Evolutionary conservation across 1,140 invertebrate species (phyloP), one percentile per base, ranked within the genome.

Genomic region (Hydropsyche tenuis): DNA sequence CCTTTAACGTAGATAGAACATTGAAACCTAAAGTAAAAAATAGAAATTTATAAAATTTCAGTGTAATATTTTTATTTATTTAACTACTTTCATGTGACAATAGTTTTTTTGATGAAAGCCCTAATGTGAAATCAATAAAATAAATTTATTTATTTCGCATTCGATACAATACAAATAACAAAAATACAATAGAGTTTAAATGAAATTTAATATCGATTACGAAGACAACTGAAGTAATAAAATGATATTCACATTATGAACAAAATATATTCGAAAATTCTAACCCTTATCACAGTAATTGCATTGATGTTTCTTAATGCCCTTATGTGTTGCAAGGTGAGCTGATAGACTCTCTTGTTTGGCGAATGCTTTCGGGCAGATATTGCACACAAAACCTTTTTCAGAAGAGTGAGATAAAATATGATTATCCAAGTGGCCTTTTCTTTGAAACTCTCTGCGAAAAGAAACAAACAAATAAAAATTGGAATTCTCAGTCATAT

Each of bases 251-350:
- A n/a, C 20, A 63, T 23, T 23, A 16, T 56, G 22, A 56, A 23
- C 30, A 56, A 23, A 56, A 22, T n/a, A n/a, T n/a, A n/a, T n/a
- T n/a, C n/a, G n/a, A n/a, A 56, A 56, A 16, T 9, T 2, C 56
- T 73, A 77, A 83, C 82, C 82, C 78, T 90, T 90, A 43, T 85
- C 84, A 74, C 89, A 90, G 11, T 86, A 79, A 6, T 82, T 80
- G 78, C 89, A 90, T 20, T 85, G 82, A 77, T 89, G 87, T 37
- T 87, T 86, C 25, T 87, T 85, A 51, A 85, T 84, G 0, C 84
- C 80, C 70, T 84, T 85, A 76, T 89, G 87, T 11, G 81, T 79
- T 77, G 83, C 80, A 63, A 79, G 77, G 60, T 85, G 83, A 0
- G 78, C 76, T 12, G 82, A 74, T 14, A 84, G 74, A 48, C 77